phyloP scores from a whole-genome alignment of 2,113 vertebrate species.

The Anoplopoma fimbria region DNA sequence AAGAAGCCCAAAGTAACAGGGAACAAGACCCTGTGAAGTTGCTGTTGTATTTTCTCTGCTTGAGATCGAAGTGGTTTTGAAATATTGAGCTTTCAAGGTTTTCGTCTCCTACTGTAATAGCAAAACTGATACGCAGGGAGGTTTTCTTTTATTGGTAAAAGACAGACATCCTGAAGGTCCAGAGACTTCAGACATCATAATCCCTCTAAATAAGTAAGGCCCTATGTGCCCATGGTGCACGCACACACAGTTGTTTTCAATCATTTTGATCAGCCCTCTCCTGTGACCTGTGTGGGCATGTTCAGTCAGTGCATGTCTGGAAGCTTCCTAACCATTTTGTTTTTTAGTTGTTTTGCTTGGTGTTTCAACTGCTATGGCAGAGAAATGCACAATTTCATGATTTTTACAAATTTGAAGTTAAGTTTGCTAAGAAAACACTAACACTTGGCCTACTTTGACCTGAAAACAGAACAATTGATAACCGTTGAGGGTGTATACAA shows the following conservation, averaged over 20 bases:
- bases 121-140: not conserved
- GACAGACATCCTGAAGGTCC: not conserved
- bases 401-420: not conserved
- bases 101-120: slow-evolving; percentile 7
- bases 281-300: not conserved
- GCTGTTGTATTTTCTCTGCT: not conserved
- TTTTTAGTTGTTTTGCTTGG: too few relatives aligned
- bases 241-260: not conserved
- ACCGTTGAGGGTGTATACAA: not conserved
- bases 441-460: too few relatives aligned
- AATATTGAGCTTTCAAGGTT: slow-evolving; percentile 16
- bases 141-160: not conserved
- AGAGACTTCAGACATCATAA: not conserved
- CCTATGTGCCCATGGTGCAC: not conserved
- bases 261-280: not conserved
- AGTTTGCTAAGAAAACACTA: not conserved
- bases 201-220: not conserved
- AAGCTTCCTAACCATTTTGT: not conserved
- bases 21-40: slow-evolving; percentile 11
- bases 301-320: not conserved
- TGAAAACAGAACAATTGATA: not conserved
- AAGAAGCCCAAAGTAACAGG: slow-evolving; percentile 13
- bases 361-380: not conserved
- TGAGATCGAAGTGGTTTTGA: slow-evolving; percentile 18
- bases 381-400: not conserved